A percentile compares a stretch with the other conserved stretches of the same genome.
Conservation (phyloP, 2,797 vertebrate genomes). For the Myripristis murdjan region DNA sequence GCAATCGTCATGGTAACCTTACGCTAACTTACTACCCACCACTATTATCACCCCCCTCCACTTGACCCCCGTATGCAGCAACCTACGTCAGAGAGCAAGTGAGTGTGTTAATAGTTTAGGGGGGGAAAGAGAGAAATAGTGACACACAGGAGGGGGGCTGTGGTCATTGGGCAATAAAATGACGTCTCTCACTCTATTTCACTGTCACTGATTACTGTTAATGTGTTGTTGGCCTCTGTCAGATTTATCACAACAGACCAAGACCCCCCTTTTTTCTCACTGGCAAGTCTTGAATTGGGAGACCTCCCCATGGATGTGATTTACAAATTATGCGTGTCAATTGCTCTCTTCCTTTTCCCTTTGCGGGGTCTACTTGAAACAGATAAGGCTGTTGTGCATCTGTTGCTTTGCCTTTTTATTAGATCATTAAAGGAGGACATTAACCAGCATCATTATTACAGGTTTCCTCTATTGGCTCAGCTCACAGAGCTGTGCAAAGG, state of each 20-base stretch:
- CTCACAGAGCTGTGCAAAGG: slow-evolving; percentile 67
- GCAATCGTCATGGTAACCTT: slow-evolving; percentile 68
- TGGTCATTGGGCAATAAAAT: slow-evolving; percentile 83
- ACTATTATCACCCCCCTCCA: slow-evolving; percentile 18
- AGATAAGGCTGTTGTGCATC: slow-evolving; percentile 81
- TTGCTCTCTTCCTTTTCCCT: slow-evolving; percentile 76
- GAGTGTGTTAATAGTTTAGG: slow-evolving; percentile 78
- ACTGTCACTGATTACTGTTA: slow-evolving; percentile 58
- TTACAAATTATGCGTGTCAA: slow-evolving; percentile 76
- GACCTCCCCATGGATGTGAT: slow-evolving; percentile 56
- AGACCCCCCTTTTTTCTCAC: neutral
- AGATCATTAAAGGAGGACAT: slow-evolving; percentile 76
- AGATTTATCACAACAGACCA: slow-evolving; percentile 46
- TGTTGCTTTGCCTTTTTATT: slow-evolving; percentile 80
- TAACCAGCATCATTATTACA: slow-evolving; percentile 80
- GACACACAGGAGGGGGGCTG: slow-evolving; percentile 78
- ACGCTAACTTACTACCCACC: slow-evolving; percentile 39
- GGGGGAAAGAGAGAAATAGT: slow-evolving; percentile 64
- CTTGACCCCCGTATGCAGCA: slow-evolving; percentile 48
- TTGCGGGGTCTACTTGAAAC: slow-evolving; percentile 55
- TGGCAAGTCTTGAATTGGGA: slow-evolving; percentile 40
- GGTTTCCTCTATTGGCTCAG: slow-evolving; percentile 71
- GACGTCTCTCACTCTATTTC: slow-evolving; percentile 79
- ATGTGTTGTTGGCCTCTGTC: slow-evolving; percentile 41
- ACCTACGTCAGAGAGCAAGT: slow-evolving; percentile 85